Conservation (phyloP, 2,888 invertebrate species). For the Epistrophella euchroma region DNA sequence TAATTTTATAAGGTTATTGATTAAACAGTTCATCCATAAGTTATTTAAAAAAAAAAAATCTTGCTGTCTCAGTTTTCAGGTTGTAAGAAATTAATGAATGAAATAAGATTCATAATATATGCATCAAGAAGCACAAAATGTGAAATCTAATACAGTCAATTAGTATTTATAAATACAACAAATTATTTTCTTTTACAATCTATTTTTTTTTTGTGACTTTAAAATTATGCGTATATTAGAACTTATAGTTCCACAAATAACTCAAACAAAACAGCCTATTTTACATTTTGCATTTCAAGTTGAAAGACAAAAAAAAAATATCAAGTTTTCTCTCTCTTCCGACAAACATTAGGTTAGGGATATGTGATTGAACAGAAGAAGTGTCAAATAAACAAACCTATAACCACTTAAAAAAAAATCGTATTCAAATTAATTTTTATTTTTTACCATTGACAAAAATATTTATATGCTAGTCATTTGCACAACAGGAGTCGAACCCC, state of each 20-base stretch:
- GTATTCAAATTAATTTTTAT: slow-evolving; percentile 20
- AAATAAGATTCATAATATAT: slow-evolving; percentile 12
- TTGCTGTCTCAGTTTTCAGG: background rate
- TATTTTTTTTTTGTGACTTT: background rate
- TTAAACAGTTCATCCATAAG: background rate
- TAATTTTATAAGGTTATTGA: background rate
- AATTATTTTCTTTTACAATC: slow-evolving; percentile 12
- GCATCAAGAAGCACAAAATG: slow-evolving; percentile 11
- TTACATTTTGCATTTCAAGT: slow-evolving; percentile 12
- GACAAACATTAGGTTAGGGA: slow-evolving; percentile 1
- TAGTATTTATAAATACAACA: slow-evolving; percentile 27
- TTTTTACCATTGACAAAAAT: slow-evolving; percentile 9
- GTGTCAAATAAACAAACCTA: slow-evolving; percentile 64
- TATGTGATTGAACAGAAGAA: background rate
- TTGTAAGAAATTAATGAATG: slow-evolving; percentile 12
- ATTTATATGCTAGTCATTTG: slow-evolving; percentile 61
- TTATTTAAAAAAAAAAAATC: background rate
- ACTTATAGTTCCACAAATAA: slow-evolving; percentile 11
- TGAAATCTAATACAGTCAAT: slow-evolving; percentile 29
- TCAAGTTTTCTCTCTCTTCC: slow-evolving; percentile 12
- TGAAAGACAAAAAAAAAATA: background rate
- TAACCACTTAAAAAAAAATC: slow-evolving; percentile 58
- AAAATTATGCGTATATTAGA: background rate
- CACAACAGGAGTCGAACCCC: slow-evolving; percentile 67
- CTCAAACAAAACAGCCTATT: slow-evolving; percentile 3